phyloP scores from a whole-genome alignment of 2,113 vertebrate genomes.

The Prinia subflava region DNA sequence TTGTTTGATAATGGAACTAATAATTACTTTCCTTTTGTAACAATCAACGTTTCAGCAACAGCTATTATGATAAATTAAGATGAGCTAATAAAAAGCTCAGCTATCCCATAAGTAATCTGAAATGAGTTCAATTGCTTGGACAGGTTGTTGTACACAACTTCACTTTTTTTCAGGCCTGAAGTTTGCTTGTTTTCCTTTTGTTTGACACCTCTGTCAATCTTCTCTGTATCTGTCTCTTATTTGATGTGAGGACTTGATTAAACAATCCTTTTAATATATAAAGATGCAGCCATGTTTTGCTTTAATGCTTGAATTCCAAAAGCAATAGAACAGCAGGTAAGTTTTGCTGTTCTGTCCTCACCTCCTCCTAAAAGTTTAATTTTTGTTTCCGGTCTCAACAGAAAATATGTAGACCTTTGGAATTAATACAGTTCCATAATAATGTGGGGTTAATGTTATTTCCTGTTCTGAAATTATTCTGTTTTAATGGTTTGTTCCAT shows the following conservation, averaged over 20 bases:
- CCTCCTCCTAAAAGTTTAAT: background rate
- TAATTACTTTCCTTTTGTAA: background rate
- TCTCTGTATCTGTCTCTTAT: rapidly evolving
- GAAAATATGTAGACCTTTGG: background rate
- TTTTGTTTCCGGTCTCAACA: background rate
- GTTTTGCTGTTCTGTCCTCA: background rate
- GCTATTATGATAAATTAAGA: background rate
- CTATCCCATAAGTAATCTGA: background rate
- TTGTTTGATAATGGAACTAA: background rate
- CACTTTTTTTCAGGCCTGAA: background rate
- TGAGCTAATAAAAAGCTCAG: background rate
- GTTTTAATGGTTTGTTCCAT: background rate
- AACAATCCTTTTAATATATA: background rate
- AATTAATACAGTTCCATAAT: background rate
- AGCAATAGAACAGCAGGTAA: background rate
- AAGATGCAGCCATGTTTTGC: background rate
- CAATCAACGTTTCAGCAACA: background rate
- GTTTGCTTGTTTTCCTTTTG: background rate
- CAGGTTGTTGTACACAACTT: background rate
- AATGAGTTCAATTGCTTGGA: background rate
- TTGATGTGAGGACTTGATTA: background rate
- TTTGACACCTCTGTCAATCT: background rate
- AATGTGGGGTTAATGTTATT: background rate
- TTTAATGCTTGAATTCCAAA: background rate
- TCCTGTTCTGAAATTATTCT: background rate